Evolutionary conservation across 2,113 vertebrate species (phyloP).

Genomic region (Dendropsophus ebraccatus): DNA sequence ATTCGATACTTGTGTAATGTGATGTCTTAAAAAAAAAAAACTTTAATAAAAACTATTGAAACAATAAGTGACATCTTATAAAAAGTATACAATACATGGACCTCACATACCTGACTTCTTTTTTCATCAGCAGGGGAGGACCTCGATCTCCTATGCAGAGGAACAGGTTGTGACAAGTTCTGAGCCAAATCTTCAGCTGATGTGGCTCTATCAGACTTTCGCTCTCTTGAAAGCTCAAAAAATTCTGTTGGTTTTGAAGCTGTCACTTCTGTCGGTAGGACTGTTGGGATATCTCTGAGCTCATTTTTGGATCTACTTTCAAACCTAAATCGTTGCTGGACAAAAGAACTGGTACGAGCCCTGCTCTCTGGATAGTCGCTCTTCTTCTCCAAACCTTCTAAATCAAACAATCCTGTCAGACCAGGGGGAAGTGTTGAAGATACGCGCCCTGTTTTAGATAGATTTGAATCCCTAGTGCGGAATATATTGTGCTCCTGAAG

Average conservation of each 20-base stretch:
- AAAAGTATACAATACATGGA: neutral
- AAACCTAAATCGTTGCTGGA: neutral
- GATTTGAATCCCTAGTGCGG: slow-evolving; percentile 60
- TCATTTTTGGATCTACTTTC: slow-evolving; percentile 64
- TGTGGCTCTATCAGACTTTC: slow-evolving; percentile 77
- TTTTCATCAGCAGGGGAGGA: slow-evolving; percentile 81
- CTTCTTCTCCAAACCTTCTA: slow-evolving; percentile 64
- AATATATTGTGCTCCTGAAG: slow-evolving; percentile 78
- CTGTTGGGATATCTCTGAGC: slow-evolving; percentile 60
- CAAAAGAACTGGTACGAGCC: slow-evolving; percentile 63
- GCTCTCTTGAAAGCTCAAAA: slow-evolving; percentile 57
- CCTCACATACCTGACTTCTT: slow-evolving; percentile 76
- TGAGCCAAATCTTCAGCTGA: slow-evolving; percentile 89
- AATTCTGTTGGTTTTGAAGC: slow-evolving; percentile 63
- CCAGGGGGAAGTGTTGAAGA: slow-evolving; percentile 69
- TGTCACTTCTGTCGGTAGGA: slow-evolving; percentile 1
- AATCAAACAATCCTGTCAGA: slow-evolving; percentile 64
- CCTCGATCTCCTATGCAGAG: slow-evolving; percentile 81
- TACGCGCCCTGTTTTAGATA: slow-evolving; percentile 59
- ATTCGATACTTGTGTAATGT: no score
- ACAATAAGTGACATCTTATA: neutral
- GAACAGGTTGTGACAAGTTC: slow-evolving; percentile 59
- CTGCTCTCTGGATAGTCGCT: slow-evolving; percentile 54
- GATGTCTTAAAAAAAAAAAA: no score
- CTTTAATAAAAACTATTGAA: no score